Evolutionary conservation across 1,140 invertebrate species (phyloP), one percentile per base, ranked within the genome.

Genomic region (Caerostris extrusa): DNA sequence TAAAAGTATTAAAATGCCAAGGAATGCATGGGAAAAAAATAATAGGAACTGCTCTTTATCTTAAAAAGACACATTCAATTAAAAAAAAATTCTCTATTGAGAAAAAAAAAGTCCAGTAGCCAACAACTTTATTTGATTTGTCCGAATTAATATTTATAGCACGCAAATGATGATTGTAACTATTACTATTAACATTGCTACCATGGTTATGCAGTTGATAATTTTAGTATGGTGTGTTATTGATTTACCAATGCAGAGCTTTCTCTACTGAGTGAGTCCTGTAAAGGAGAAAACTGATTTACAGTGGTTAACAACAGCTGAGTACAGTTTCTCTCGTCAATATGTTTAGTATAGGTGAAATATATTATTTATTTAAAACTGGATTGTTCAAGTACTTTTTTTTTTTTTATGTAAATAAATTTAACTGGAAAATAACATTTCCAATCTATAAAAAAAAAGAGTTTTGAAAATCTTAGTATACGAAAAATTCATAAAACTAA

Each of bases 201-300:
- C 71, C 71, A 77, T 77, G 34, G 71, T 77, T 77, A 77, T 53
- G 34, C 71, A 50, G 71, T 50, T 77, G 71, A 50, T 77, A 50
- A 77, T 50, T 50, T 50, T 77, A 77, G 71, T 50, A 34, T 50
- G 61, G 61, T n/a, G 53, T 50, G 34, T 34, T 77, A 77, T 77
- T 77, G 71, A 77, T 77, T 53, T 19, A 50, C 53, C 71, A 77
- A 77, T 77, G 10, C 71, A 77, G 19, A 8, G 8, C 10, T 77
- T 53, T 77, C 8, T 3, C 53, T 77, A 14, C 71, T 34, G 14
- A 0, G 10, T 0, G 4, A 77, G 34, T 53, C 3, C 14, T 50
- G 53, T 53, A 14, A 77, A 14, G 71, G 71, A 14, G 50, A 77
- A 77, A 77, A 77, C 3, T 0, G 71, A 50, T 77, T 53, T 77